Evolutionary conservation across 1,140 invertebrate species (phyloP).

Genomic region (Orchestia grillus): DNA sequence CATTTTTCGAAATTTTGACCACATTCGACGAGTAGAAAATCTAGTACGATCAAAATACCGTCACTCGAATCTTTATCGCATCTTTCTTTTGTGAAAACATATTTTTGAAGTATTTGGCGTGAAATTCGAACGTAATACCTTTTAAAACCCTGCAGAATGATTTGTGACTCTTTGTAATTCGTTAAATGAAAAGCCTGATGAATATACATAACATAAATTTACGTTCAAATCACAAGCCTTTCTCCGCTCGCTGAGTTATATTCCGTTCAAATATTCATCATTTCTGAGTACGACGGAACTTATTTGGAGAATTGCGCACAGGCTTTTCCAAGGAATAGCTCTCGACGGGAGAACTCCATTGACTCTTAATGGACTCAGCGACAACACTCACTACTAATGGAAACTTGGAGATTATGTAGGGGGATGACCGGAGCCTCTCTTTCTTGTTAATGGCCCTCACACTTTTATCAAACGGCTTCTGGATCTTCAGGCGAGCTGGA

Average conservation of each 20-base stretch:
- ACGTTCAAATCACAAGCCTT: not conserved
- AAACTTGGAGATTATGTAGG: slow-evolving; percentile 23
- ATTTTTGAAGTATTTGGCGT: not conserved
- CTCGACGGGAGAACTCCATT: not conserved
- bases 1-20: not conserved
- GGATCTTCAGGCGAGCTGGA: not conserved
- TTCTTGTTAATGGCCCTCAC: not conserved
- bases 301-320: not conserved
- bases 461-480: not conserved
- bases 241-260: not conserved
- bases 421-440: not conserved
- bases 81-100: not conserved
- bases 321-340: not conserved
- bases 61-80: not conserved
- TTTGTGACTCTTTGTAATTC: no score
- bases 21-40: not conserved
- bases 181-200: no score
- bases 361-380: not conserved
- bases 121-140: not conserved
- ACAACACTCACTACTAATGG: slow-evolving; percentile 18
- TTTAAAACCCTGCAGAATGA: no score
- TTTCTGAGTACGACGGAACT: not conserved
- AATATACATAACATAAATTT: no score
- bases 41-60: not conserved
- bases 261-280: not conserved